phyloP scores from a whole-genome alignment of 2,888 invertebrate species.

The Oscheius sp. region DNA sequence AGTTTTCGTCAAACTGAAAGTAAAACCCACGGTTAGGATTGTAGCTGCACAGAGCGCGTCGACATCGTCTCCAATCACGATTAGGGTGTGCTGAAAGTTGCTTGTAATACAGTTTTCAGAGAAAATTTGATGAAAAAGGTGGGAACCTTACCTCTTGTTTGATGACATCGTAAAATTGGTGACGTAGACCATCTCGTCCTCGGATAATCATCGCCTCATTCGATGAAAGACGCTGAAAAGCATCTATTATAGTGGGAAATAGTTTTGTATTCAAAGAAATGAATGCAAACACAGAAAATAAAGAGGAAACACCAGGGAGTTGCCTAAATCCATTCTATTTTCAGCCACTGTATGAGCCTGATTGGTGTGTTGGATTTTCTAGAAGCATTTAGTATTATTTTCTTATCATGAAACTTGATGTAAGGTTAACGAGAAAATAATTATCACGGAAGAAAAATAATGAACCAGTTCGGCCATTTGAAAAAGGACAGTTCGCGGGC shows the following conservation, averaged over 20 bases:
- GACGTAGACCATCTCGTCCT: conserved; percentile 19
- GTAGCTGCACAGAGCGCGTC: conserved; percentile 67
- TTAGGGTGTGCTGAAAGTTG: conserved; percentile 62
- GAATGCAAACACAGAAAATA: background rate
- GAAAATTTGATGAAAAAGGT: background rate
- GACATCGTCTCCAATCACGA: conserved; percentile 66
- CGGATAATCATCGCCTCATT: conserved; percentile 32
- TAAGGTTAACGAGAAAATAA: background rate
- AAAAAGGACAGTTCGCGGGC: conserved; percentile 1
- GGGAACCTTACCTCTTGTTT: conserved; percentile 19
- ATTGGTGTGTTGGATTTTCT: no score
- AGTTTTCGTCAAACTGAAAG: no score
- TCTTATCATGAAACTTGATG: no score
- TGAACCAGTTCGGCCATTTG: background rate
- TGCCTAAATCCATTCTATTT: no score
- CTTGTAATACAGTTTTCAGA: background rate
- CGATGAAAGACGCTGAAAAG: conserved; percentile 4
- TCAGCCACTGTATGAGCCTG: no score
- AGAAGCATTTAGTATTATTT: no score
- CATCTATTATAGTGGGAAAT: no score
- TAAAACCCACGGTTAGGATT: conserved; percentile 61
- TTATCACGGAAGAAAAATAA: background rate
- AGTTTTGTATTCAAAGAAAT: background rate
- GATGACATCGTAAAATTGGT: conserved; percentile 33
- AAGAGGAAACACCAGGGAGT: background rate